Evolutionary conservation across 1,140 invertebrate species (phyloP).

Genomic region (Cydia strobilella): DNA sequence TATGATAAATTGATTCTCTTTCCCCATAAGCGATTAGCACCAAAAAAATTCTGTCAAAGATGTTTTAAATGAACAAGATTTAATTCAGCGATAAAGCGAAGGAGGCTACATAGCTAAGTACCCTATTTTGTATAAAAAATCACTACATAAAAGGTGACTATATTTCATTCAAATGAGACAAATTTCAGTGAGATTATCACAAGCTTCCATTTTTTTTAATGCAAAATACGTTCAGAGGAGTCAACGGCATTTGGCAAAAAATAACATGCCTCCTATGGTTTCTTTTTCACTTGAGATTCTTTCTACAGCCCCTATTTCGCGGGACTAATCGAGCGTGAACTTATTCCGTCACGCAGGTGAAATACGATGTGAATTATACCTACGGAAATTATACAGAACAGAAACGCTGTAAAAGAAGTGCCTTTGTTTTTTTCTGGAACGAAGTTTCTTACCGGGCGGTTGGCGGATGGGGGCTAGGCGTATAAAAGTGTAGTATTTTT

Average conservation of each 20-base stretch:
- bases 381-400: constrained; percentile 27
- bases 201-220: constrained; percentile 12
- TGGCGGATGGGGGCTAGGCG: too few relatives aligned
- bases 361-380: constrained; percentile 26
- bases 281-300: constrained; percentile 12
- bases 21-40: too few relatives aligned
- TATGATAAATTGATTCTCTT: too few relatives aligned
- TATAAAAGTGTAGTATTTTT: too few relatives aligned
- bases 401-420: neutral
- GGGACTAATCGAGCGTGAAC: constrained; percentile 11
- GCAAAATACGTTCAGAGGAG: constrained; percentile 5
- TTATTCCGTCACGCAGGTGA: constrained; percentile 22
- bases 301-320: constrained; percentile 4
- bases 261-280: constrained; percentile 1
- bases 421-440: neutral
- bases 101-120: neutral
- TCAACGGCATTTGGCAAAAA: constrained; percentile 9
- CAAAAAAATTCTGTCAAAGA: neutral
- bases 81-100: neutral
- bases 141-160: constrained; percentile 1
- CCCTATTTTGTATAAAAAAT: neutral
- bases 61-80: neutral
- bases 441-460: too few relatives aligned
- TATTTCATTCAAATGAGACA: constrained; percentile 17
- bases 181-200: constrained; percentile 4